Percentiles rank a stretch among this genome's conserved stretches.
phyloP scores from a whole-genome alignment of 2,888 invertebrate genomes.

The Trissoscelio sp. region DNA sequence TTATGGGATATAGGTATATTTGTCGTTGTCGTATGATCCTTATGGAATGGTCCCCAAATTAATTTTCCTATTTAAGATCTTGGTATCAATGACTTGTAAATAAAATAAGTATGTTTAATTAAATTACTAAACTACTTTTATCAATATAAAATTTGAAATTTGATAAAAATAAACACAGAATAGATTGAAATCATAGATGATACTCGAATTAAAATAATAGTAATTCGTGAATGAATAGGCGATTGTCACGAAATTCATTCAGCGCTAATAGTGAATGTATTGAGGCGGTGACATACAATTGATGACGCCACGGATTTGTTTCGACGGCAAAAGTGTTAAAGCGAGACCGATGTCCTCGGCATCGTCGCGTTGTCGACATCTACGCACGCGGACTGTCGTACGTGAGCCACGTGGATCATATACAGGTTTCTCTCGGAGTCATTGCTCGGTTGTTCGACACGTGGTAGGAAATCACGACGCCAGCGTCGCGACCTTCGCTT shows the following conservation, averaged over 20 bases:
- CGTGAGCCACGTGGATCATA: constrained; percentile 73
- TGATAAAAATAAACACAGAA: too few species aligned
- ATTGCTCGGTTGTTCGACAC: constrained; percentile 64
- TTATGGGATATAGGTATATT: too few species aligned
- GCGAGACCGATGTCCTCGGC: constrained; percentile 49
- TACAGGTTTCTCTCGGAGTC: constrained; percentile 69
- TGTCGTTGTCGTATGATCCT: too few species aligned
- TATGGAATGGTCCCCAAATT: too few species aligned
- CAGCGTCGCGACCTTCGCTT: constrained; percentile 56
- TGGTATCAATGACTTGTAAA: too few species aligned
- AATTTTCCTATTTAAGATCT: too few species aligned
- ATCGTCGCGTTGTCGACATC: constrained; percentile 46
- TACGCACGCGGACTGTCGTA: constrained; percentile 56
- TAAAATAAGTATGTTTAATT: too few species aligned
- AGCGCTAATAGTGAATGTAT: constrained; percentile 42
- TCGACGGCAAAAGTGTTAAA: constrained; percentile 58
- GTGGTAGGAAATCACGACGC: constrained; percentile 66
- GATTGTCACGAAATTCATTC: constrained; percentile 37
- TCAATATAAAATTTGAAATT: too few species aligned
- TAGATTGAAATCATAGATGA: too few species aligned
- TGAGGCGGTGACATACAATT: constrained; percentile 32
- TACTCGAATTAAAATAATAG: too few species aligned
- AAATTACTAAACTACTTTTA: too few species aligned
- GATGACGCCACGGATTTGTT: constrained; percentile 54
- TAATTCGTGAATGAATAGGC: constrained; percentile 45